phyloP scores from a whole-genome alignment of 2,113 vertebrate species.

The Leptobrachium ailaonicum region DNA sequence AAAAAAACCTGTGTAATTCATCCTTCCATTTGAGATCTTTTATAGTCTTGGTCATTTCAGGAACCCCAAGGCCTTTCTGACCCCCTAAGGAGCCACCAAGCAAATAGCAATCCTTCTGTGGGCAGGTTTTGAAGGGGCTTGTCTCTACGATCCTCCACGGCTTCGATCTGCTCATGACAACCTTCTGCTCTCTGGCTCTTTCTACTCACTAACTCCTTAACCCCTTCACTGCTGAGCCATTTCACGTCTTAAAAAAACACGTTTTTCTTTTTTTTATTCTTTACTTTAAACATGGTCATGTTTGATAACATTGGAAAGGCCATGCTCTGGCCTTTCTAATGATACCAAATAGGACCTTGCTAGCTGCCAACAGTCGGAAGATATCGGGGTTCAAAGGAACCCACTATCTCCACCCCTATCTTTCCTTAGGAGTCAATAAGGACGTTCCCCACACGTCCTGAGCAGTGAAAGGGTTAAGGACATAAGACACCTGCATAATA shows the following conservation, averaged over 20 bases:
- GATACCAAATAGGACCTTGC: no score
- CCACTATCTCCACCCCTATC: no score
- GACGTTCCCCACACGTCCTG: no score
- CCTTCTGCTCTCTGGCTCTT: slow-evolving; percentile 8
- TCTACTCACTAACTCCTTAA: slow-evolving; percentile 24
- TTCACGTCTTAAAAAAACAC: no score
- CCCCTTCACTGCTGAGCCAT: no score
- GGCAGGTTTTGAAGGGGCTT: slow-evolving; percentile 37
- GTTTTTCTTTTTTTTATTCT: no score
- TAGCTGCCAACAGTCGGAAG: no score
- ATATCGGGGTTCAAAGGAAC: no score
- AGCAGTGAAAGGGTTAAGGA: not conserved
- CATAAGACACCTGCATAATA: slow-evolving; percentile 16
- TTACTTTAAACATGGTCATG: no score
- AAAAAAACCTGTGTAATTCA: slow-evolving; percentile 17
- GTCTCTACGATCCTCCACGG: slow-evolving; percentile 44
- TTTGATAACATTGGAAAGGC: no score
- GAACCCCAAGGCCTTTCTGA: slow-evolving; percentile 37
- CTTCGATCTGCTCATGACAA: slow-evolving; percentile 35
- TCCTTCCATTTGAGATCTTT: slow-evolving; percentile 3
- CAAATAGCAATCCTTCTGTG: slow-evolving; percentile 18
- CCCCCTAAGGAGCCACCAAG: slow-evolving; percentile 39
- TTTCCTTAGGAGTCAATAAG: no score
- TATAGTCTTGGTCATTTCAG: slow-evolving; percentile 18
- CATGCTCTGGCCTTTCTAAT: no score